phyloP scores from a whole-genome alignment of 1,140 invertebrate species.

The Leptoteleia sp. region DNA sequence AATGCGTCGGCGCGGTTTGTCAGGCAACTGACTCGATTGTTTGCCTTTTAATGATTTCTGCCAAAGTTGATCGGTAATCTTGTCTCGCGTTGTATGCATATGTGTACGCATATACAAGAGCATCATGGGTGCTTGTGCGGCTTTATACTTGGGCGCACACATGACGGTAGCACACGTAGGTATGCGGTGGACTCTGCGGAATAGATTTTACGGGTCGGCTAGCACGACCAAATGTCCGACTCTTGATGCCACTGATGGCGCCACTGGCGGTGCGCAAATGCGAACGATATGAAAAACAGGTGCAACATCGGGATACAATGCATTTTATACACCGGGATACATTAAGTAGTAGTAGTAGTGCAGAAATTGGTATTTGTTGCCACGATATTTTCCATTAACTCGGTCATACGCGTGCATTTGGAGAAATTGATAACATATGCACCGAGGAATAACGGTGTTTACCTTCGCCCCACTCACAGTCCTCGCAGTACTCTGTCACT shows the following conservation, averaged over 20 bases:
- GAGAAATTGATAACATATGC: too few relatives aligned
- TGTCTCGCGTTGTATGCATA: conserved; percentile 38
- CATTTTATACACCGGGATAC: too few relatives aligned
- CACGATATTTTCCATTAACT: too few relatives aligned
- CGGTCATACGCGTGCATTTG: too few relatives aligned
- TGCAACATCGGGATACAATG: conserved; percentile 24
- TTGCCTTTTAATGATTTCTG: conserved; percentile 47
- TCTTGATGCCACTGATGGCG: too few relatives aligned
- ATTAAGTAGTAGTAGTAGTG: too few relatives aligned
- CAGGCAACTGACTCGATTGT: conserved; percentile 44
- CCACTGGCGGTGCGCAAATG: conserved; percentile 22
- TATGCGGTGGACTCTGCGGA: conserved; percentile 59
- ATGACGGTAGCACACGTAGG: conserved; percentile 57
- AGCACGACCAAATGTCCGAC: conserved; percentile 43
- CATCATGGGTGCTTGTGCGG: conserved; percentile 16
- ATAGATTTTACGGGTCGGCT: conserved; percentile 68
- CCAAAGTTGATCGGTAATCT: conserved; percentile 37
- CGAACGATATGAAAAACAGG: conserved; percentile 49
- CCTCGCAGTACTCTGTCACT: too few relatives aligned
- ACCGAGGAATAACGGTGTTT: too few relatives aligned
- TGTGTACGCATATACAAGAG: conserved; percentile 28
- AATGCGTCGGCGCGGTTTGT: conserved; percentile 6
- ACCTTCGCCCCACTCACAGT: too few relatives aligned
- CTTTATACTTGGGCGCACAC: conserved; percentile 46
- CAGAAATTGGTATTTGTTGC: too few relatives aligned